Conservation (phyloP, 2,113 vertebrate species). For the Nycticorax nycticorax region DNA sequence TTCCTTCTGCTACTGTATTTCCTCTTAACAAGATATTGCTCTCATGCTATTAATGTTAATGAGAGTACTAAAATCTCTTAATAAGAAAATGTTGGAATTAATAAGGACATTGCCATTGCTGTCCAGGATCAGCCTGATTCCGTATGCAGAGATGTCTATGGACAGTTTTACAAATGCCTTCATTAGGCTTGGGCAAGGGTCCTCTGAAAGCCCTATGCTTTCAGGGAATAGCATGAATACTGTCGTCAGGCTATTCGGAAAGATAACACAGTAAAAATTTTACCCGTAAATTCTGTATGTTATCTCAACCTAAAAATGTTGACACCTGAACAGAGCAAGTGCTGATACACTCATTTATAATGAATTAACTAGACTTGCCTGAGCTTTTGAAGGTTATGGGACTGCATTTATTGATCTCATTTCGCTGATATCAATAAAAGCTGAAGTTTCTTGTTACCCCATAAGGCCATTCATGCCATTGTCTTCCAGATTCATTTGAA, state of each 20-base stretch:
- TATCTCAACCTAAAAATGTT: neutral
- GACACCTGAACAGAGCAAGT: neutral
- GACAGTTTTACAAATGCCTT: neutral
- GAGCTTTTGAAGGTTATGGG: constrained; percentile 13
- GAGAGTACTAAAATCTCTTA: constrained; percentile 30
- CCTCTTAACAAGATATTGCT: constrained; percentile 34
- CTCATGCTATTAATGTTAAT: constrained; percentile 31
- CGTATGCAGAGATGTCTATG: neutral
- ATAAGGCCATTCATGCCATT: neutral
- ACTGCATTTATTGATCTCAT: constrained; percentile 16
- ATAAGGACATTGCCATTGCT: neutral
- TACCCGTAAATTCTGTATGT: neutral
- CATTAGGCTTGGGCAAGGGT: neutral
- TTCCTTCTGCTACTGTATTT: constrained; percentile 28
- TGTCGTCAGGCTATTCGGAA: neutral
- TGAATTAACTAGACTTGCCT: neutral
- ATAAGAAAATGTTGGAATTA: constrained; percentile 44
- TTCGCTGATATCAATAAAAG: neutral
- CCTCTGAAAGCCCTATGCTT: neutral
- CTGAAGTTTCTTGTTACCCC: constrained; percentile 1
- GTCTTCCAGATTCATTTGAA: constrained; percentile 10
- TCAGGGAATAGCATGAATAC: neutral
- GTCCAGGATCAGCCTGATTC: neutral
- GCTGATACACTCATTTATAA: neutral
- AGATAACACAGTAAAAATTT: neutral